phyloP scores from a whole-genome alignment of 2,888 invertebrate species.

The Chrysomela aeneicollis region DNA sequence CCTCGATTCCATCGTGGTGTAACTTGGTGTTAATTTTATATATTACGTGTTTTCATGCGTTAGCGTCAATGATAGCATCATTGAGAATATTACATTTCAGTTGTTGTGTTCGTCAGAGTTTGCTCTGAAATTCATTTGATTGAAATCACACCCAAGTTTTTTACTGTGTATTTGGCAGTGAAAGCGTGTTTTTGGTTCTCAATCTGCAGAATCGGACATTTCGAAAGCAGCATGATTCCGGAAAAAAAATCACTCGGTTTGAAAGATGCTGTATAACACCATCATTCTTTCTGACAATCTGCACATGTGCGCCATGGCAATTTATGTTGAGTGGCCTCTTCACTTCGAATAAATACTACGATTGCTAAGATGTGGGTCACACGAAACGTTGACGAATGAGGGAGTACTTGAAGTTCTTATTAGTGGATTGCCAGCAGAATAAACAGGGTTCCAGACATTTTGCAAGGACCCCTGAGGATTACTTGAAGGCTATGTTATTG shows the following conservation, averaged over 20 bases:
- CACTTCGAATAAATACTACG: constrained; percentile 1
- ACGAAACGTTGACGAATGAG: constrained; percentile 7
- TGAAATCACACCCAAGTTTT: too few relatives aligned
- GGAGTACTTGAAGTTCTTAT: constrained; percentile 4
- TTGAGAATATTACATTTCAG: too few relatives aligned
- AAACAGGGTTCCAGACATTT: neutral
- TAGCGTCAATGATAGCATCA: too few relatives aligned
- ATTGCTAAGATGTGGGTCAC: constrained; percentile 1
- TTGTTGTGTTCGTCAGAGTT: too few relatives aligned
- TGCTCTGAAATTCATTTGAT: too few relatives aligned
- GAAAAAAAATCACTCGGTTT: constrained; percentile 13
- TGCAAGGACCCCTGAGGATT: neutral
- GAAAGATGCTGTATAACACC: constrained; percentile 2
- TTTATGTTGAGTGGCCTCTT: neutral
- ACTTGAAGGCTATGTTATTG: neutral
- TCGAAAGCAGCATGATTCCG: constrained; percentile 3
- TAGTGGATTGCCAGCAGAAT: neutral
- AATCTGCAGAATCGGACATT: constrained; percentile 7
- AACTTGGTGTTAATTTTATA: too few relatives aligned
- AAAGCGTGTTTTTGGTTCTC: neutral
- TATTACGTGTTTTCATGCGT: too few relatives aligned
- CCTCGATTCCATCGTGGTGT: too few relatives aligned
- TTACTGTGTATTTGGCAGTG: neutral
- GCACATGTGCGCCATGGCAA: constrained; percentile 2
- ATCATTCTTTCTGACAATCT: constrained; percentile 15